These are phyloP conservation scores for Gobius niger DNA, from an alignment of 2,113 vertebrate species.

Conservation along the genomic window DNA sequence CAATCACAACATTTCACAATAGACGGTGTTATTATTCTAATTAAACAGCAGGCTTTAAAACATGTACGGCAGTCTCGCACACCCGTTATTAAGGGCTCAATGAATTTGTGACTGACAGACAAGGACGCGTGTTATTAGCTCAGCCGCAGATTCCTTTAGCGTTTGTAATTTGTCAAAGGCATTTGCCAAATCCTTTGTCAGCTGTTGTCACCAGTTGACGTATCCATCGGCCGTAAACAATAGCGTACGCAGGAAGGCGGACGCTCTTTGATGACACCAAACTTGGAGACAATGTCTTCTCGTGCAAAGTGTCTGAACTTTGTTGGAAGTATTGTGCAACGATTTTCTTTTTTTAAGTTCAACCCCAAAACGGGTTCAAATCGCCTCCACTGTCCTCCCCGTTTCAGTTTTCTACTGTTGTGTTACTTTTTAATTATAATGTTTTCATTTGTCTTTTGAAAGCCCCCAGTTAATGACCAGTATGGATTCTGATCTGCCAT, in stretches of 20 bases:
- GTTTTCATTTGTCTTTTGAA: too few relatives aligned
- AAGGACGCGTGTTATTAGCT: neutral
- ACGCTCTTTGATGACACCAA: neutral
- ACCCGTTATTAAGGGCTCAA: constrained; percentile 3
- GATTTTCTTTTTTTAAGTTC: too few relatives aligned
- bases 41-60: neutral
- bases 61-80: neutral
- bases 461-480: too few relatives aligned
- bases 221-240: neutral
- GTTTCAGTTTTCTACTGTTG: too few relatives aligned
- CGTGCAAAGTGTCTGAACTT: neutral
- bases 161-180: constrained; percentile 5
- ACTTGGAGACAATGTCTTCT: neutral
- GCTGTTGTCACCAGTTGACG: constrained; percentile 1
- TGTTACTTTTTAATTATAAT: too few relatives aligned
- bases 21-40: constrained; percentile 6
- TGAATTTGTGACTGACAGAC: neutral
- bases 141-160: neutral
- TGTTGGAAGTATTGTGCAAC: too few relatives aligned
- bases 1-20: constrained; percentile 7
- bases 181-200: constrained; percentile 7
- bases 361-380: too few relatives aligned
- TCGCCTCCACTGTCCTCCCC: too few relatives aligned
- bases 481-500: too few relatives aligned
- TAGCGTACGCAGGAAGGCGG: neutral